Evolutionary conservation across 1,140 invertebrate species (phyloP).

Genomic region (Scylla paramamosain): DNA sequence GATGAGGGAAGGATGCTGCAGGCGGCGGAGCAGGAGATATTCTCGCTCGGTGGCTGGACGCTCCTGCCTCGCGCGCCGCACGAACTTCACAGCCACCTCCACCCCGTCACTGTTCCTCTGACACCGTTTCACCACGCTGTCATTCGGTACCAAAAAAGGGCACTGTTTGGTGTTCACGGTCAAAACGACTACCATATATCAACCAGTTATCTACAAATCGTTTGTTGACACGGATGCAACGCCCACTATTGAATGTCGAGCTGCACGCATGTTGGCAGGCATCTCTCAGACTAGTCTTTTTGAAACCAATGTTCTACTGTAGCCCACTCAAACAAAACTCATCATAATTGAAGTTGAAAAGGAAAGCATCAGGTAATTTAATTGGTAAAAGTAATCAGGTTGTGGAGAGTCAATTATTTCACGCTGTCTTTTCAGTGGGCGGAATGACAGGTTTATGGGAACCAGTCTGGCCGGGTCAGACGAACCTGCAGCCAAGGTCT

Average conservation of each 20-base stretch:
- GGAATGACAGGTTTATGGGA: conserved; percentile 23
- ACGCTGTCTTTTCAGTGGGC: background rate
- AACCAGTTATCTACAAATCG: background rate
- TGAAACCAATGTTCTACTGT: too few relatives aligned
- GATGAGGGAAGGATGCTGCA: conserved; percentile 87
- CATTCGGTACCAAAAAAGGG: background rate
- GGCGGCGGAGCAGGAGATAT: conserved; percentile 86
- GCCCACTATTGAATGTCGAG: too few relatives aligned
- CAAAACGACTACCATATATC: background rate
- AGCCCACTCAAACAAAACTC: too few relatives aligned
- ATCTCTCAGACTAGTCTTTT: too few relatives aligned
- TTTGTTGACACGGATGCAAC: background rate
- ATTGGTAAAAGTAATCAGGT: too few relatives aligned
- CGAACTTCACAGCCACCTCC: conserved; percentile 89
- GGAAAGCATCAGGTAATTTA: too few relatives aligned
- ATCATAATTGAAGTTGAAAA: too few relatives aligned
- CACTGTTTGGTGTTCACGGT: too few relatives aligned
- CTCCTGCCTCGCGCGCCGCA: conserved; percentile 83
- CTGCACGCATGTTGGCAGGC: too few relatives aligned
- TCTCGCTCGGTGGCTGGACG: conserved; percentile 82
- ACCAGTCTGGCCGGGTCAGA: background rate
- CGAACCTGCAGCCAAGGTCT: background rate
- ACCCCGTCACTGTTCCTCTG: conserved; percentile 85
- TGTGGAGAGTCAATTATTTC: background rate
- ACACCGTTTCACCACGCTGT: conserved; percentile 80